These are phyloP conservation scores for Paramormyrops kingsleyae DNA, from an alignment of 2,113 vertebrate species.

Conservation along the genomic window DNA sequence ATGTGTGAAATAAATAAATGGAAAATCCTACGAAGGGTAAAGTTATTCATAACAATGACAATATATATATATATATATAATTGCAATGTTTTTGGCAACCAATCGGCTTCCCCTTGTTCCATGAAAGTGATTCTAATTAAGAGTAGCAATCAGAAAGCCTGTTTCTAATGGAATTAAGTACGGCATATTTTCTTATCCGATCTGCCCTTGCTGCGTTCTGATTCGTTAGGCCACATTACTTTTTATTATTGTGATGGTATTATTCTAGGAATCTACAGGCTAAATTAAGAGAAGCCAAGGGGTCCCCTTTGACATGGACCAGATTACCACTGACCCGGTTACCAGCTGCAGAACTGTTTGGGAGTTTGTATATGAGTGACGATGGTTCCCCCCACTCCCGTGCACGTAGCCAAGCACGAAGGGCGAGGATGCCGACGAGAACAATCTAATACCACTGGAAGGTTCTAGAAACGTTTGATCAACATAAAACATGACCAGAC, in stretches of 20 bases:
- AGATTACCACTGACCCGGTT: neutral
- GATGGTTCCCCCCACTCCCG: neutral
- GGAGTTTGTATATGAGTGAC: neutral
- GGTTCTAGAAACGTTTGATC: neutral
- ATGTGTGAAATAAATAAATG: neutral
- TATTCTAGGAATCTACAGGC: conserved; percentile 10
- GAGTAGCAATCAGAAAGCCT: conserved; percentile 3
- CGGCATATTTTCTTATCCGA: conserved; percentile 9
- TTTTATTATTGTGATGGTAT: conserved; percentile 4
- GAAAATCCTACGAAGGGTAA: neutral
- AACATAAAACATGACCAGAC: neutral
- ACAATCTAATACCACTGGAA: neutral
- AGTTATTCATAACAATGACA: neutral
- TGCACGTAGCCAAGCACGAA: neutral
- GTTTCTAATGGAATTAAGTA: conserved; percentile 9
- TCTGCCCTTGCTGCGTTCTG: conserved; percentile 8
- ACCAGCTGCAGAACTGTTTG: neutral
- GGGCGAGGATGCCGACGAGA: neutral
- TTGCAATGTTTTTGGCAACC: neutral
- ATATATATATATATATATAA: neutral
- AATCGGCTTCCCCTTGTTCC: neutral
- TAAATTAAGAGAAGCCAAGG: neutral
- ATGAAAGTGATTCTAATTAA: neutral
- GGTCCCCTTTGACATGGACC: neutral
- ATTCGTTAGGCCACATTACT: conserved; percentile 13